Conservation (phyloP, 2,888 invertebrate genomes). For the Caenorhabditis sp. region DNA sequence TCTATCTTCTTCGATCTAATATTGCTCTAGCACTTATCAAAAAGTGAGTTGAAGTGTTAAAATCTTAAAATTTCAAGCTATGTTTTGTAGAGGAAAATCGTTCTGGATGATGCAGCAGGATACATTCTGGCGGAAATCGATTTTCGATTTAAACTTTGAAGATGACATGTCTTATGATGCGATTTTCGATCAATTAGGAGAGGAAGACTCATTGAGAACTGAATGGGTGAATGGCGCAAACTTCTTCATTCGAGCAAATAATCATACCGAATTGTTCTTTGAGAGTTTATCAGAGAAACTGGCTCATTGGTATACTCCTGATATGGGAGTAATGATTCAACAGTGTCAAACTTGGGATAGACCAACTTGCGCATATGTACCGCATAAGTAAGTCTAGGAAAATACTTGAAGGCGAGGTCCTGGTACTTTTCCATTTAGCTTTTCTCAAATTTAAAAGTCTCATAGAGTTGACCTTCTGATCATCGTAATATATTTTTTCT, state of each 20-base stretch:
- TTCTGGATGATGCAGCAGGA: slow-evolving; percentile 71
- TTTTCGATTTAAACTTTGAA: slow-evolving; percentile 68
- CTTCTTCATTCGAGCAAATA: slow-evolving; percentile 69
- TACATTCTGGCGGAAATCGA: slow-evolving; percentile 58
- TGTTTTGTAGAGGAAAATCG: slow-evolving; percentile 56
- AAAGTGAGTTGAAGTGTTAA: slow-evolving; percentile 17
- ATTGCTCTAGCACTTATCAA: slow-evolving; percentile 64
- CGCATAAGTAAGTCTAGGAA: slow-evolving; percentile 65
- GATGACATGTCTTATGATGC: slow-evolving; percentile 63
- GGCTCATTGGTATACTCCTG: slow-evolving; percentile 68
- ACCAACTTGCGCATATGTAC: slow-evolving; percentile 65
- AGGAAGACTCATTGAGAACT: slow-evolving; percentile 60
- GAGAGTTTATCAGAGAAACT: slow-evolving; percentile 66
- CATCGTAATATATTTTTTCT: too few species aligned
- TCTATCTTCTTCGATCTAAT: slow-evolving; percentile 68
- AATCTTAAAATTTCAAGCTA: background rate
- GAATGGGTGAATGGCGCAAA: slow-evolving; percentile 71
- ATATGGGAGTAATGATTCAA: slow-evolving; percentile 71
- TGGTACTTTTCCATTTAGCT: background rate
- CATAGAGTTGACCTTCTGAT: too few species aligned
- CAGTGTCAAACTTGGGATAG: slow-evolving; percentile 69
- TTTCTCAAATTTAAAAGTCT: too few species aligned
- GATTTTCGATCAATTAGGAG: slow-evolving; percentile 69
- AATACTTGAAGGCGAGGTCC: too few species aligned
- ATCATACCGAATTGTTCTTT: slow-evolving; percentile 67